phyloP scores from a whole-genome alignment of 2,797 vertebrate genomes.

The Pseudotriccus pelzelni region DNA sequence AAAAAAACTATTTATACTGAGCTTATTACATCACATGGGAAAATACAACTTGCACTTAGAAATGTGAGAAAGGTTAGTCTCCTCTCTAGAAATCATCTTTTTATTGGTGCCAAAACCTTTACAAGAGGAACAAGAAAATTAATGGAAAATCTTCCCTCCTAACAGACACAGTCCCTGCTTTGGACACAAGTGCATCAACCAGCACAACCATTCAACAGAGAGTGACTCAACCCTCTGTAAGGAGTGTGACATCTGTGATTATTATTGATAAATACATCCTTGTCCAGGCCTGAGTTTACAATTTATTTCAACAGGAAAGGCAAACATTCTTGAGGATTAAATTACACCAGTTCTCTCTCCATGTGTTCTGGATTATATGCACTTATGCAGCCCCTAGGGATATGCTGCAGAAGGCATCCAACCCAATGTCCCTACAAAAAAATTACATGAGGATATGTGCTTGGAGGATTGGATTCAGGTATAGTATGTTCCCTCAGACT shows the following conservation, averaged over 20 bases:
- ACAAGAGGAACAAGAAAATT: neutral
- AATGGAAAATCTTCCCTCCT: neutral
- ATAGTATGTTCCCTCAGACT: neutral
- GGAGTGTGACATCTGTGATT: neutral
- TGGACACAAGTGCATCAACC: neutral
- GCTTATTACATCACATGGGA: neutral
- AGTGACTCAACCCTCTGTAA: constrained; percentile 20
- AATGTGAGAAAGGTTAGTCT: neutral
- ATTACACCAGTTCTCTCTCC: neutral
- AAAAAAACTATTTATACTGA: neutral
- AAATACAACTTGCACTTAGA: neutral
- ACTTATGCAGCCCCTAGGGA: neutral
- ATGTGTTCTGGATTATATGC: neutral
- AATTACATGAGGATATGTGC: neutral
- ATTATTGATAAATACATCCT: constrained; percentile 17
- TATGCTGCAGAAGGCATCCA: neutral
- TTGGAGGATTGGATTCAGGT: neutral
- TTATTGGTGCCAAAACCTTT: neutral
- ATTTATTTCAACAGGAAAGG: neutral
- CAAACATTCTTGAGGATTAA: constrained; percentile 12
- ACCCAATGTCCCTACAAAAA: neutral
- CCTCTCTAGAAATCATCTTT: neutral
- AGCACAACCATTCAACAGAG: neutral
- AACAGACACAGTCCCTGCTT: neutral
- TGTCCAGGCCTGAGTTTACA: neutral